Evolutionary conservation across 2,113 vertebrate species (phyloP).

Genomic region (Anhinga anhinga): DNA sequence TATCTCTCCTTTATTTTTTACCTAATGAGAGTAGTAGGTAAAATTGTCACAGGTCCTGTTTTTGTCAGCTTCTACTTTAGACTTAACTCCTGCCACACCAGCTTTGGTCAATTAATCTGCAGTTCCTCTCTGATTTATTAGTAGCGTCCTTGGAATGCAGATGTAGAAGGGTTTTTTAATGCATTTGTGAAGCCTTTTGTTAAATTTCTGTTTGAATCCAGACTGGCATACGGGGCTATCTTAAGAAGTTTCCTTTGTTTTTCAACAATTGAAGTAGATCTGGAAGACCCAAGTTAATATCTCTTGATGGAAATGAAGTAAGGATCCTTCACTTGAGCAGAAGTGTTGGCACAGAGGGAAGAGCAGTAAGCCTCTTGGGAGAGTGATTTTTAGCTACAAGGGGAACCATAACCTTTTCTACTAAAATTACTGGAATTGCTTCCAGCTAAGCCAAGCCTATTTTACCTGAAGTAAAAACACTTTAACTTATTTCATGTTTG

Average conservation of each 20-base stretch:
- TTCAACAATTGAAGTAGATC: background rate
- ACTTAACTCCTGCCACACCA: background rate
- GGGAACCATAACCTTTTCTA: background rate
- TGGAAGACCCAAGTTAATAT: background rate
- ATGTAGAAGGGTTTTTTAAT: background rate
- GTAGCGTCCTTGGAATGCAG: background rate
- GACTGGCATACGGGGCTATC: background rate
- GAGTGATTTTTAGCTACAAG: background rate
- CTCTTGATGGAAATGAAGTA: background rate
- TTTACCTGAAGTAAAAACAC: background rate
- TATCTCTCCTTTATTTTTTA: background rate
- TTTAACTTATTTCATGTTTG: background rate
- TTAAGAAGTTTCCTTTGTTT: background rate
- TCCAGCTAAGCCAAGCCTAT: background rate
- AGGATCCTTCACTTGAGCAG: background rate
- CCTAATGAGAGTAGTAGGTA: background rate
- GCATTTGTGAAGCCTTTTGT: background rate
- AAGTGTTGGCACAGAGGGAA: background rate
- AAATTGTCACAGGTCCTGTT: background rate
- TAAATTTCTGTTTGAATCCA: background rate
- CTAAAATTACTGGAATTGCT: background rate
- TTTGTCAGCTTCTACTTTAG: background rate
- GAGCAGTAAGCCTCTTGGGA: background rate
- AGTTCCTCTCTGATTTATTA: background rate
- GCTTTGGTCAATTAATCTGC: background rate